Base-by-base conservation (phyloP, 2,797 vertebrate genomes). In the Tolypeutes matacus region DNA sequence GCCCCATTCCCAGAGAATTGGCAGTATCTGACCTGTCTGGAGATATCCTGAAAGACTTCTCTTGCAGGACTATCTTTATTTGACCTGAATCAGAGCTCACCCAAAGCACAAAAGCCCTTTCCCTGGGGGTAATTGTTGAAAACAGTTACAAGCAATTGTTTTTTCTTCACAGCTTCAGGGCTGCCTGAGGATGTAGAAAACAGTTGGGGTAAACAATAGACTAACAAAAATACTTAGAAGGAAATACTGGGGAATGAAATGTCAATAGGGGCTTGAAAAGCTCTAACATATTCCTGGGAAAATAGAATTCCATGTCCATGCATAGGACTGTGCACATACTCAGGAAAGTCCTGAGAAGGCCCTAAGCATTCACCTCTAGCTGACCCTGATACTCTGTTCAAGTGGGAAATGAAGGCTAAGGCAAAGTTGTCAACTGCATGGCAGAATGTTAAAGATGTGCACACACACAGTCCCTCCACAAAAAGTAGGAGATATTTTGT, bases 171-270 rank as follows among this genome's bases (percentile, higher is more conserved):
- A 56, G 56, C 14, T 67, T 93, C 17, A 18, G 80, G 64, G 89
- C 20, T 90, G n/a, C 36, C 11, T 76, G 13, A 86, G 53, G 21
- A 83, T 78, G 20, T 65, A 4, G 56, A 17, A 91, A 72, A 60
- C 1, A 81, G 2, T 60, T 70, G 29, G 12, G 92, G 5, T 21
- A 89, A 95, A 92, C 3, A 76, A 36, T 78, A n/a, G 23, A 49
- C 51, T 94, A 51, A 60, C 69, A 46, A 67, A 82, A 94, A 94
- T 73, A 6, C 42, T 93, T 80, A 72, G 36, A 89, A 69, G 17
- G 31, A 69, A 82, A 56, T 65, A 85, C 34, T 81, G 5, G 65
- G 2, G 14, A 93, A 87, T 81, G 27, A 86, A 93, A 77, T 80
- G 34, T 82, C 58, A 46, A 3, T n/a, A 77, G 25, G 25, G 4